Conservation (phyloP, 1,140 invertebrate species). For the Drosophila orena region DNA sequence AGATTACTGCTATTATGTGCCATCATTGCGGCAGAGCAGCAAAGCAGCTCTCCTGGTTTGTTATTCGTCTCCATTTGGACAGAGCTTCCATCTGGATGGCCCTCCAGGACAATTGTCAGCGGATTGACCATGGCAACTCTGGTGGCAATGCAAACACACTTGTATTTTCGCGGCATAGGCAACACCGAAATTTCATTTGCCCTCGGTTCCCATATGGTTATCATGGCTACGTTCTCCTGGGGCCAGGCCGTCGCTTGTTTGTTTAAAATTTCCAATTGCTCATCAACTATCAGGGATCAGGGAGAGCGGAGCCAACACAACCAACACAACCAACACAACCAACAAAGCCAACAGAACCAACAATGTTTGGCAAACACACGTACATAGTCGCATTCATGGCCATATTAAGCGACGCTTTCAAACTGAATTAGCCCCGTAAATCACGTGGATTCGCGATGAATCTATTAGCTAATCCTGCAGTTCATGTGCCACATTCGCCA, state of each 20-base stretch:
- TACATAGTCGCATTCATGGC: neutral
- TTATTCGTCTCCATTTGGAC: constrained; percentile 56
- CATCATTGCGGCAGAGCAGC: constrained; percentile 1
- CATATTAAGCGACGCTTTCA: neutral
- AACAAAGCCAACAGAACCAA: neutral
- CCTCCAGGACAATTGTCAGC: neutral
- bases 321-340: too few species aligned
- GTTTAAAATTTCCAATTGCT: constrained; percentile 69
- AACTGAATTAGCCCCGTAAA: neutral
- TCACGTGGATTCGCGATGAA: neutral
- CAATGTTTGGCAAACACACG: neutral
- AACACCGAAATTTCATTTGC: constrained; percentile 6
- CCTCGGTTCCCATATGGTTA: neutral
- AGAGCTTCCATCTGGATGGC: constrained; percentile 65
- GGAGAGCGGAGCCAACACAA: neutral
- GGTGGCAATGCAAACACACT: constrained; percentile 35
- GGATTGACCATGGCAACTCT: neutral
- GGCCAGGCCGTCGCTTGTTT: constrained; percentile 53
- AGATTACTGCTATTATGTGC: constrained; percentile 21
- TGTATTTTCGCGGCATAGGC: constrained; percentile 72
- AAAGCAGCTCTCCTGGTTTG: too few species aligned
- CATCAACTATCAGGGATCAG: neutral
- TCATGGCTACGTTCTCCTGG: neutral
- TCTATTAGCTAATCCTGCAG: neutral
- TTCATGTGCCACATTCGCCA: neutral